Conservation (phyloP, 2,797 vertebrate genomes). For the Arctocebus calabarensis region DNA sequence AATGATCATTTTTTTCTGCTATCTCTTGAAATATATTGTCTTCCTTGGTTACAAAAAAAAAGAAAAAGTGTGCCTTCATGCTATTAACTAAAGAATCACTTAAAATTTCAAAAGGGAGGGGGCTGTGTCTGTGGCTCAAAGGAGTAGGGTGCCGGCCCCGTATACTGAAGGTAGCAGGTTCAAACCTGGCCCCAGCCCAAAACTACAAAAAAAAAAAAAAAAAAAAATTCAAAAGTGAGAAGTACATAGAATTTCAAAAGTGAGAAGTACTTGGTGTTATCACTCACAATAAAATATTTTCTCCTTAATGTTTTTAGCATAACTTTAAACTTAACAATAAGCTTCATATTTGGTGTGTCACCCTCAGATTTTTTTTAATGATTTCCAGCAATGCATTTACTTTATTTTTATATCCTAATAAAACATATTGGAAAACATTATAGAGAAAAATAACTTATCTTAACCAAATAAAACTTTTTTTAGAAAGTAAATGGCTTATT, state of each 20-base stretch:
- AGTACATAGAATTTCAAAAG: neutral
- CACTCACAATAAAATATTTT: neutral
- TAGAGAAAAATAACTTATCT: neutral
- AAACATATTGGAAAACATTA: neutral
- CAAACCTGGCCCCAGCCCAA: too few relatives aligned
- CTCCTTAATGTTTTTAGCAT: constrained; percentile 6
- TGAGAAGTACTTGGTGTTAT: neutral
- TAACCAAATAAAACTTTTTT: neutral
- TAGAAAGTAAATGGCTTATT: neutral
- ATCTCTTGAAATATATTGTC: neutral
- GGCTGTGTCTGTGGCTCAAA: too few relatives aligned
- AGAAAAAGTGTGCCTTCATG: neutral
- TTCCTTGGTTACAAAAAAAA: neutral
- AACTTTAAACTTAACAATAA: neutral
- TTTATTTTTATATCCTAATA: neutral
- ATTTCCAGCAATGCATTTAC: neutral
- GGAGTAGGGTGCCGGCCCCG: too few relatives aligned
- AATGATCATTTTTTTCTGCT: neutral
- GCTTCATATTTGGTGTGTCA: neutral
- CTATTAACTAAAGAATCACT: neutral
- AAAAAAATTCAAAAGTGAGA: neutral
- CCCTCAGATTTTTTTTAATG: neutral
- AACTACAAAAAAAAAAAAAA: too few relatives aligned
- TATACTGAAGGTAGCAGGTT: too few relatives aligned
- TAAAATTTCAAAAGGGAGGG: neutral